phyloP scores from a whole-genome alignment of 2,888 invertebrate genomes.

The Sisyra terminalis region DNA sequence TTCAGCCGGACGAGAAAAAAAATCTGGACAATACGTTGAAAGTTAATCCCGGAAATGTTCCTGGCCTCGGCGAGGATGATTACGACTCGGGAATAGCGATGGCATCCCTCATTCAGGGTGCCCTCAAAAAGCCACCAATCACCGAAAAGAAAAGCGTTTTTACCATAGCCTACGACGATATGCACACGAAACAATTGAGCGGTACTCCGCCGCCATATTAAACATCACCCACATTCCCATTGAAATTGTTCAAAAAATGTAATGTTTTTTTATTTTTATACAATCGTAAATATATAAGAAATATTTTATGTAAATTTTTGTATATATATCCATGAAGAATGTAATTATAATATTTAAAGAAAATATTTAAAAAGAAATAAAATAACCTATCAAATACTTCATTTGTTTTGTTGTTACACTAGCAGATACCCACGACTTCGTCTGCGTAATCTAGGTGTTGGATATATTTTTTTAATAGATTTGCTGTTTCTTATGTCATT shows the following conservation, averaged over 20 bases:
- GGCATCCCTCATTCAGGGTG: constrained; percentile 35
- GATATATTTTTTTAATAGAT: too few relatives aligned
- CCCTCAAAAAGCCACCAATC: constrained; percentile 46
- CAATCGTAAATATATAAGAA: background rate
- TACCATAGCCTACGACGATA: constrained; percentile 83
- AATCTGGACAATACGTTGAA: constrained; percentile 7
- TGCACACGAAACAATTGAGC: constrained; percentile 70
- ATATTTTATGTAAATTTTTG: background rate
- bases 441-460: too few relatives aligned
- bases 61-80: constrained; percentile 37
- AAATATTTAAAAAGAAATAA: too few relatives aligned
- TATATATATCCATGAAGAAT: background rate
- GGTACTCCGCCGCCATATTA: constrained; percentile 54
- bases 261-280: background rate
- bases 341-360: background rate
- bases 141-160: constrained; percentile 86
- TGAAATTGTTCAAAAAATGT: background rate
- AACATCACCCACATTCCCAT: background rate
- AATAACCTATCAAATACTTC: background rate
- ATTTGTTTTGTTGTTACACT: constrained; percentile 1
- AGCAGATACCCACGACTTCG: too few relatives aligned
- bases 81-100: constrained; percentile 64
- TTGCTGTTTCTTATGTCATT: too few relatives aligned
- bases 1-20: constrained; percentile 22
- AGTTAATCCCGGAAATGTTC: constrained; percentile 3